Evolutionary conservation across 2,888 invertebrate species (phyloP).

Genomic region (Apodemia hepburni): DNA sequence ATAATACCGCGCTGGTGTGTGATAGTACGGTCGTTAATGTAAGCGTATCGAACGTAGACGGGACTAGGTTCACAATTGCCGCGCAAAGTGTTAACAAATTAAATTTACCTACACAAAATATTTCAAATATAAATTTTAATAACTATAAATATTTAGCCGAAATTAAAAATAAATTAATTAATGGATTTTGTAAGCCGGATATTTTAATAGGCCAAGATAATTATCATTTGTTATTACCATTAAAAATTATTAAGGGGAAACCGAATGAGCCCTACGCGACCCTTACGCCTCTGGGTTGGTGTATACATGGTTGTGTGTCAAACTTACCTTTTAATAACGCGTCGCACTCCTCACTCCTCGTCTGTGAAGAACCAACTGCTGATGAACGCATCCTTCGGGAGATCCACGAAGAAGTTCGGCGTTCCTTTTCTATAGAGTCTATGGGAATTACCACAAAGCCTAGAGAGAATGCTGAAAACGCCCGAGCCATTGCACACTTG

Average conservation of each 20-base stretch:
- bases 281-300: constrained; percentile 13
- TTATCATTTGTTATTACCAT: constrained; percentile 34
- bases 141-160: constrained; percentile 21
- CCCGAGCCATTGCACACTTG: too few relatives aligned
- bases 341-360: neutral
- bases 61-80: constrained; percentile 22
- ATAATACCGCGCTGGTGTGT: neutral
- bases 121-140: constrained; percentile 13
- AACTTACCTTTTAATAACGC: neutral
- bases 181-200: constrained; percentile 29
- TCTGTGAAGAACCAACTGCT: neutral
- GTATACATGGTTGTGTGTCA: constrained; percentile 17
- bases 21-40: neutral
- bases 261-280: constrained; percentile 13
- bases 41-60: constrained; percentile 26
- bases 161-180: constrained; percentile 20
- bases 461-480: too few relatives aligned
- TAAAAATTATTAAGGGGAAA: constrained; percentile 23
- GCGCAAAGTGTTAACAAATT: constrained; percentile 32
- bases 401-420: constrained; percentile 9
- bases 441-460: too few relatives aligned
- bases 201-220: constrained; percentile 39
- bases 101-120: constrained; percentile 32
- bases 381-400: neutral
- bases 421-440: too few relatives aligned